A percentile compares a stretch with the other conserved stretches of the same genome.
Conservation (phyloP, 2,113 vertebrate genomes). For the Gopherus flavomarginatus region DNA sequence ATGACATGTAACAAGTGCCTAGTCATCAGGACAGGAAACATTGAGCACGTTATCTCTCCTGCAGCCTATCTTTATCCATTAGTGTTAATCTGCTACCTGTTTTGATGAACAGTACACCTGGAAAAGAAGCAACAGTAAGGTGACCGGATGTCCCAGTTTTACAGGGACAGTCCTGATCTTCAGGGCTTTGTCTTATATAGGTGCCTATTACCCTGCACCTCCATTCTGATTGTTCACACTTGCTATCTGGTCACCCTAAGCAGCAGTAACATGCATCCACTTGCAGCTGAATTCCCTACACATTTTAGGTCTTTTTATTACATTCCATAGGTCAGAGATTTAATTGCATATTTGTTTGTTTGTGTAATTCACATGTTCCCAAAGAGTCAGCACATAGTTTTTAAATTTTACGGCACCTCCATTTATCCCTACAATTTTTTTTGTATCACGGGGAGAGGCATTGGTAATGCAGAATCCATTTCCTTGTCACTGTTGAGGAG, state of each 20-base stretch:
- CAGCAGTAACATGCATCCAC: background rate
- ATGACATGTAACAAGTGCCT: background rate
- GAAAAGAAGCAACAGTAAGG: background rate
- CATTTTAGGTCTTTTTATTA: background rate
- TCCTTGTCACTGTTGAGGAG: background rate
- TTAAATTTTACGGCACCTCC: accelerated
- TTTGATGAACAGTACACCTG: slow-evolving; percentile 39
- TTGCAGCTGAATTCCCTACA: background rate
- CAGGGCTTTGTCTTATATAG: too few species aligned
- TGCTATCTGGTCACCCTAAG: too few species aligned
- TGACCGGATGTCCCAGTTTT: too few species aligned
- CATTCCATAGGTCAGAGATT: background rate
- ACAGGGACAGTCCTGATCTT: too few species aligned
- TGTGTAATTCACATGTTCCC: background rate
- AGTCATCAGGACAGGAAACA: background rate
- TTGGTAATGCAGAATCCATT: background rate
- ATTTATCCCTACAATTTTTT: background rate
- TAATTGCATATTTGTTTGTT: background rate
- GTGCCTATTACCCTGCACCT: too few species aligned
- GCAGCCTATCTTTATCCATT: too few species aligned
- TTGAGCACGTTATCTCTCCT: background rate
- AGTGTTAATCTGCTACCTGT: background rate
- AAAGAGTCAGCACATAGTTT: accelerated
- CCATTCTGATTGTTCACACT: too few species aligned
- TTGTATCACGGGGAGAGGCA: background rate